Evolutionary conservation across 2,113 vertebrate species (phyloP).

Genomic region (Ictalurus punctatus): DNA sequence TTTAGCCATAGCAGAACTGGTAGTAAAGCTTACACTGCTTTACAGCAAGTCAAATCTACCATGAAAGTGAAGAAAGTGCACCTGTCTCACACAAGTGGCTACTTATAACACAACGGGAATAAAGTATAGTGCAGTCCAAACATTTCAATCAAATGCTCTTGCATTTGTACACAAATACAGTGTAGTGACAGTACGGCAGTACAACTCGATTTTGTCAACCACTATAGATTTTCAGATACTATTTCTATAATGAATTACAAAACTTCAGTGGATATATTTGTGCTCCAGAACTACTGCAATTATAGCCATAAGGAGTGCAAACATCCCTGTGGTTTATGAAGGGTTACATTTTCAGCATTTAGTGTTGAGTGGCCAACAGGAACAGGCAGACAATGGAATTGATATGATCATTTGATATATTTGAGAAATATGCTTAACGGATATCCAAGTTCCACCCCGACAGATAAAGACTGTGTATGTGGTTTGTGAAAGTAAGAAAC

Average conservation of each 20-base stretch:
- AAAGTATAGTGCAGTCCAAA: not conserved
- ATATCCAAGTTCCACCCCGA: slow-evolving; percentile 2
- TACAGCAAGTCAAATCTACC: not conserved
- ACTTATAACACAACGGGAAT: not conserved
- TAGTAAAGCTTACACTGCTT: not conserved
- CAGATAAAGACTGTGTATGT: not conserved
- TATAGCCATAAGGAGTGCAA: not conserved
- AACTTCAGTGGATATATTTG: not conserved
- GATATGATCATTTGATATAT: not conserved
- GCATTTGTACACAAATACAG: not conserved
- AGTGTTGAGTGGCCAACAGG: not conserved
- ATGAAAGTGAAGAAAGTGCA: not conserved
- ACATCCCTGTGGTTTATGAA: not conserved
- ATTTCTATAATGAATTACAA: not conserved
- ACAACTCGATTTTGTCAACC: not conserved
- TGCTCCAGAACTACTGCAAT: not conserved
- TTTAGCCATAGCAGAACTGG: not conserved
- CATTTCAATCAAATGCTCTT: not conserved
- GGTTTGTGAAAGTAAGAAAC: not conserved
- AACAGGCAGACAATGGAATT: not conserved
- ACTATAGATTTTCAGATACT: not conserved
- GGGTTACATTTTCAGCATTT: not conserved
- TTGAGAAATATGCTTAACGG: not conserved
- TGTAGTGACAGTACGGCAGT: not conserved
- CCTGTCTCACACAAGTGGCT: not conserved